These are phyloP conservation scores for Brachionus plicatilis DNA, from an alignment of 1,140 invertebrate genomes.

Conservation along the genomic window DNA sequence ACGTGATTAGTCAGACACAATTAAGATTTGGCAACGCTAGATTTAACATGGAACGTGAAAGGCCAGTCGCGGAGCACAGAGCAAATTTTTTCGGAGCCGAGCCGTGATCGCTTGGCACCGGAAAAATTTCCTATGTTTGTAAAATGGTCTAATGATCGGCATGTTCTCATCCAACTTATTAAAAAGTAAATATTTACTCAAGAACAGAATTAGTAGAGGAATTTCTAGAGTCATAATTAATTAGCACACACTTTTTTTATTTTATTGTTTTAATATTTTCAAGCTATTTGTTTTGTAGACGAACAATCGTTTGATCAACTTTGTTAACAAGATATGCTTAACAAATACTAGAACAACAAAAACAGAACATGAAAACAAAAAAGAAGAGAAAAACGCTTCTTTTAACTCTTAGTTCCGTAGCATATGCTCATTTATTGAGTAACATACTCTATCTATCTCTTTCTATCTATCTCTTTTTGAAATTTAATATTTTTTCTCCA, in stretches of 20 bases:
- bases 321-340: not conserved
- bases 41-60: not conserved
- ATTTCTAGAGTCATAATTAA: not conserved
- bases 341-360: not conserved
- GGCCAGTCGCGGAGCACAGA: not conserved
- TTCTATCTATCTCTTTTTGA: not conserved
- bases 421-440: slow-evolving; percentile 15
- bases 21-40: slow-evolving; percentile 1
- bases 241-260: not conserved
- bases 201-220: not conserved
- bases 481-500: not conserved
- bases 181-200: slow-evolving; percentile 13
- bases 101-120: not conserved
- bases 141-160: slow-evolving; percentile 2
- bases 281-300: not conserved
- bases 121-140: not conserved
- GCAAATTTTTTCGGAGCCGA: not conserved
- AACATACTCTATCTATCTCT: not conserved
- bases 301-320: not conserved
- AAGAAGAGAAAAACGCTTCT: not conserved
- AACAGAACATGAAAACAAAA: not conserved
- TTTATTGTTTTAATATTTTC: slow-evolving; percentile 14
- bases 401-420: slow-evolving; percentile 14
- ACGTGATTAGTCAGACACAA: not conserved
- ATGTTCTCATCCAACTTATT: not conserved